Conservation (phyloP, 2,797 vertebrate genomes). For the Mionectes olivaceus region DNA sequence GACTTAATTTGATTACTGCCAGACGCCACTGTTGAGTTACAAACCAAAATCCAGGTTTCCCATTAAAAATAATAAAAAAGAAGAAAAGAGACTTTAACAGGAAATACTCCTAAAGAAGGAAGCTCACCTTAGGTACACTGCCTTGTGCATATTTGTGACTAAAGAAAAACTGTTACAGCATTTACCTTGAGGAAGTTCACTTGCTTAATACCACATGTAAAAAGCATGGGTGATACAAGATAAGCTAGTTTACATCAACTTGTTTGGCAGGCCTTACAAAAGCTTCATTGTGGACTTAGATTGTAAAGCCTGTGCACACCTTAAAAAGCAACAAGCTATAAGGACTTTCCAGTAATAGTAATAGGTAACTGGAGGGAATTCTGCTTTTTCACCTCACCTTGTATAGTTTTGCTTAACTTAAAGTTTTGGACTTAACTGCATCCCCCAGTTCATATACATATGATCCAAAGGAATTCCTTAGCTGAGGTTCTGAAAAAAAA, state of each 20-base stretch:
- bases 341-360: background rate
- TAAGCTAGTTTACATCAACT: background rate
- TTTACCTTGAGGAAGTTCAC: conserved; percentile 3
- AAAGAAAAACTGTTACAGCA: background rate
- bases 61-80: fast-evolving
- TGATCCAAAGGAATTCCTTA: background rate
- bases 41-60: background rate
- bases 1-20: background rate
- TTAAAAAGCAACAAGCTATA: background rate
- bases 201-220: background rate
- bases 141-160: background rate
- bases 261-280: conserved; percentile 12
- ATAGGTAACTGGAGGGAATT: background rate
- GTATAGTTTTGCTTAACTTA: background rate
- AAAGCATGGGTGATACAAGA: background rate
- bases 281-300: background rate
- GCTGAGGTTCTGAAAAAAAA: background rate
- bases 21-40: background rate
- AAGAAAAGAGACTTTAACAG: background rate
- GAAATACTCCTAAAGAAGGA: background rate
- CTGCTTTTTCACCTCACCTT: background rate
- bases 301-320: background rate
- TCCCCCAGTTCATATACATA: background rate
- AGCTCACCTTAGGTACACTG: background rate
- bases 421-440: background rate